phyloP scores from a whole-genome alignment of 1,140 invertebrate genomes.

The Notospermus geniculatus region DNA sequence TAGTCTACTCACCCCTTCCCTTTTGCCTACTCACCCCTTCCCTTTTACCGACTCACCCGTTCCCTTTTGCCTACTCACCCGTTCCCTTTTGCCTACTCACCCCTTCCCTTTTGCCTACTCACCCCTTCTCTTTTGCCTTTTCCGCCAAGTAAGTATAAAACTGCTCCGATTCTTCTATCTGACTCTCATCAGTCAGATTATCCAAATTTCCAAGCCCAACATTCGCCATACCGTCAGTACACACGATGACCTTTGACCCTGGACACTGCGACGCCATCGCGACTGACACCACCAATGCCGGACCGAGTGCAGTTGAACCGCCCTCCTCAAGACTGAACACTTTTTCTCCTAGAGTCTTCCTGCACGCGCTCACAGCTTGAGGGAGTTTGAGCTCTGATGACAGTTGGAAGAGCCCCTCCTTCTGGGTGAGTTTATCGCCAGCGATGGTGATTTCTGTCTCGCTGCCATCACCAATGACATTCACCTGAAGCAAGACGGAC shows the following conservation, averaged over 20 bases:
- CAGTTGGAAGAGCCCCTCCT: slow-evolving; percentile 30
- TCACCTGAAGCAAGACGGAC: slow-evolving; percentile 30
- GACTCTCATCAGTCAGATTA: slow-evolving; percentile 10
- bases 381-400: slow-evolving; percentile 30
- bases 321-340: slow-evolving; percentile 50
- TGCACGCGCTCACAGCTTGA: slow-evolving; percentile 31
- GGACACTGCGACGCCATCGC: slow-evolving; percentile 38
- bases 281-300: slow-evolving; percentile 42
- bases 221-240: slow-evolving; percentile 53
- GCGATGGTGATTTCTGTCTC: slow-evolving; percentile 31
- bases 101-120: background rate
- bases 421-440: slow-evolving; percentile 37
- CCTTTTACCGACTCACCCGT: too few species aligned
- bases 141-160: slow-evolving; percentile 45
- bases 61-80: too few species aligned
- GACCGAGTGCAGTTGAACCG: slow-evolving; percentile 49
- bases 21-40: too few species aligned
- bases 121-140: slow-evolving; percentile 41
- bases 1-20: too few species aligned
- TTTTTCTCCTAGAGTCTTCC: slow-evolving; percentile 36
- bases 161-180: slow-evolving; percentile 23
- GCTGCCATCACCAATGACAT: slow-evolving; percentile 41
- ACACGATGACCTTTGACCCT: slow-evolving; percentile 53
- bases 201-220: slow-evolving; percentile 47
- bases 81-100: too few species aligned